phyloP scores from a whole-genome alignment of 2,797 vertebrate species.

The Sorex maritimensis region DNA sequence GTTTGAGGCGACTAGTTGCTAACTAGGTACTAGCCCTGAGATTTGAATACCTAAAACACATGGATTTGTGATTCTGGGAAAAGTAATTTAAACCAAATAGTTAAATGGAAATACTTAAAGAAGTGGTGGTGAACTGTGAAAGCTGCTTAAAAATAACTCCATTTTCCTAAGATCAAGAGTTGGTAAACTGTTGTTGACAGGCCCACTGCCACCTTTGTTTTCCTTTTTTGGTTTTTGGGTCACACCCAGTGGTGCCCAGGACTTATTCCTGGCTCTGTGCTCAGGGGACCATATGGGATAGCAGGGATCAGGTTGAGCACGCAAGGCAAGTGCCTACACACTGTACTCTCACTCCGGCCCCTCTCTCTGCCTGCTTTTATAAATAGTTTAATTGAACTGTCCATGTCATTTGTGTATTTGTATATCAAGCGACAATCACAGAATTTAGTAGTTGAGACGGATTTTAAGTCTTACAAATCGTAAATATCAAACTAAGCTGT shows the following conservation, averaged over 20 bases:
- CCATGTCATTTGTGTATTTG: neutral
- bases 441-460: conserved; percentile 6
- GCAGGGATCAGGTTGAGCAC: no score
- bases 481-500: conserved; percentile 4
- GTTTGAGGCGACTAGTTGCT: neutral
- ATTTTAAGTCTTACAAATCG: conserved; percentile 8
- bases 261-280: no score
- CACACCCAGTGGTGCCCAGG: no score
- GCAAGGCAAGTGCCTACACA: no score
- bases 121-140: neutral
- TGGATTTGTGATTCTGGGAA: conserved; percentile 47
- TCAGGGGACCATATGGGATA: no score
- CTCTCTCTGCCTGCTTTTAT: no score
- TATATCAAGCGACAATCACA: neutral
- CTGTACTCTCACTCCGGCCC: no score
- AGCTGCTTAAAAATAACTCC: conserved; percentile 6
- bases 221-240: conserved; percentile 19
- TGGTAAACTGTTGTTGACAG: neutral
- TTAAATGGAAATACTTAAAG: conserved; percentile 26
- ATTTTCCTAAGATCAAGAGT: conserved; percentile 11
- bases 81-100: neutral
- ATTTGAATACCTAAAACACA: conserved; percentile 31
- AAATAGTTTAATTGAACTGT: conserved; percentile 7
- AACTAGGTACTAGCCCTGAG: neutral
- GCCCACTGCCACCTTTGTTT: neutral